phyloP scores from a whole-genome alignment of 2,888 invertebrate genomes.

The Metopia argyrocephala region DNA sequence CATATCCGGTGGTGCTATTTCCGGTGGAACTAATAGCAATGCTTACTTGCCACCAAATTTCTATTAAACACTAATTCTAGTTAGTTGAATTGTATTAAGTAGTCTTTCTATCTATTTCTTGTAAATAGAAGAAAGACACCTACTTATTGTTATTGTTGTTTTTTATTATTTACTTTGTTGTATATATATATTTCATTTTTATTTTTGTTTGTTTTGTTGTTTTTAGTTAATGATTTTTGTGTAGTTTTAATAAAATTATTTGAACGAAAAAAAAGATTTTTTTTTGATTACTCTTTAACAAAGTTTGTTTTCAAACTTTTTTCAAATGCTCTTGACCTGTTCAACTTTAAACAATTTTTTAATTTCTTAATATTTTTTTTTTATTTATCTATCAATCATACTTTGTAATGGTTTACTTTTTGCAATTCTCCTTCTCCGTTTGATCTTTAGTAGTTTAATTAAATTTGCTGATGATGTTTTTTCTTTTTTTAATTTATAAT shows the following conservation, averaged over 20 bases:
- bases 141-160: slow-evolving; percentile 48
- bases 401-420: slow-evolving; percentile 10
- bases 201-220: slow-evolving; percentile 19
- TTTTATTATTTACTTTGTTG: slow-evolving; percentile 18
- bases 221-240: slow-evolving; percentile 19
- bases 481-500: background rate
- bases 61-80: slow-evolving; percentile 63
- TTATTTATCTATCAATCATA: slow-evolving; percentile 35
- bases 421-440: background rate
- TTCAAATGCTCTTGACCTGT: slow-evolving; percentile 45
- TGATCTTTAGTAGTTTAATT: slow-evolving; percentile 24
- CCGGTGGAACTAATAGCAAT: slow-evolving; percentile 65
- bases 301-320: background rate
- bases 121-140: background rate
- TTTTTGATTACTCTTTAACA: background rate
- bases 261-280: slow-evolving; percentile 12
- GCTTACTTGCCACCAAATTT: slow-evolving; percentile 76
- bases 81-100: slow-evolving; percentile 50
- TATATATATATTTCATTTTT: slow-evolving; percentile 5
- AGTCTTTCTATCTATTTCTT: background rate
- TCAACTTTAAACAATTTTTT: slow-evolving; percentile 1
- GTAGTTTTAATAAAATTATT: slow-evolving; percentile 24
- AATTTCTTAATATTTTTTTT: background rate
- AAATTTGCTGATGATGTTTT: slow-evolving; percentile 4
- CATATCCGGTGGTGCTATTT: slow-evolving; percentile 2